Evolutionary conservation across 2,888 invertebrate genomes (phyloP), one percentile per base, ranked within the genome.

Genomic region (Andrena bicolor): DNA sequence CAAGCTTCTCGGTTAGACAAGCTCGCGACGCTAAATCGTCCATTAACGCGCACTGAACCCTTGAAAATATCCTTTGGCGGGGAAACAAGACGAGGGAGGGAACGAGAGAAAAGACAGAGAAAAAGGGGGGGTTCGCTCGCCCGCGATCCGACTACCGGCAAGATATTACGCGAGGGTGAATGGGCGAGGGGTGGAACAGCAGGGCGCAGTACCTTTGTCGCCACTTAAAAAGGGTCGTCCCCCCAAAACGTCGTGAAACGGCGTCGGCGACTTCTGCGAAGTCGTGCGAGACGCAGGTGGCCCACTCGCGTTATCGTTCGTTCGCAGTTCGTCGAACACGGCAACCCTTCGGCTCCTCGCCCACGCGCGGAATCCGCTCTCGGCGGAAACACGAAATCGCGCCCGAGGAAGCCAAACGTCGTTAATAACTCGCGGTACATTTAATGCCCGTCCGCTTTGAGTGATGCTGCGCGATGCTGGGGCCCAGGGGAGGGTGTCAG

Each of bases 391-490:
- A 86, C 88, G 89, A 90, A 90, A 89, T 90, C 83, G 81, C 85
- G 82, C 78, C 80, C 76, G 58, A 86, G 88, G 88, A 89, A 86
- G 87, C 86, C 85, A 81, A 83, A 82, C 79, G 83, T 88, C 90
- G 88, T 92, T 92, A 90, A 90, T 92, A 92, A 90, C 90, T 90
- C 89, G 83, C 90, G 89, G 89, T 87, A 91, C 91, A 90, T 92
- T 92, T 90, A 88, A 83, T 88, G 80, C 82, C 61, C 60, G 64
- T 73, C 77, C 76, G 74, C 80, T 72, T 78, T 78, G 84, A 77
- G 63, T 30, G 71, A 69, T 61, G 80, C 77, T 58, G 60, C 70
- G 69, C 58, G 76, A 80, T 64, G 65, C 48, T n/a, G 28, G 51
- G 49, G 72, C 51, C 63, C 72, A 53, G 71, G 16, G 48, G 16